Evolutionary conservation across 35 echinoderm and acorn worm species (phyloP).

Genomic region (Nesometra sesokonis): DNA sequence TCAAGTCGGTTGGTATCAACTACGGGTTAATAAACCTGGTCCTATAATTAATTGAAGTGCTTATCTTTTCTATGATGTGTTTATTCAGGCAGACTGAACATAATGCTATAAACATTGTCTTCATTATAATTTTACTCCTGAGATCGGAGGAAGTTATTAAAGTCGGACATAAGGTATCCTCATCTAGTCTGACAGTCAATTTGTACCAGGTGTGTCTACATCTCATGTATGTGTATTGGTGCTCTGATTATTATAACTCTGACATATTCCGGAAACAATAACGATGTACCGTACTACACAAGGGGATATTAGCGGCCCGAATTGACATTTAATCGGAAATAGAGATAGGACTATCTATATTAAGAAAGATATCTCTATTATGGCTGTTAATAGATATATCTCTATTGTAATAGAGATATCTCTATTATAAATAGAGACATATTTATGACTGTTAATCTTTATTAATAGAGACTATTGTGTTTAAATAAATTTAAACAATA

Average conservation of each 20-base stretch:
- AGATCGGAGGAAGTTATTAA: not conserved
- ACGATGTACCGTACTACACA: not conserved
- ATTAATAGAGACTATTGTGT: no score
- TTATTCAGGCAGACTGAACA: not conserved
- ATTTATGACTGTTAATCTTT: no score
- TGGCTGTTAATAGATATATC: no score
- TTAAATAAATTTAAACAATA: no score
- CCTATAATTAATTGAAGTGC: not conserved
- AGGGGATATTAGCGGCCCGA: not conserved
- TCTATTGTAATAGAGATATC: no score
- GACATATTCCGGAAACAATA: not conserved
- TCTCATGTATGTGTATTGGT: not conserved
- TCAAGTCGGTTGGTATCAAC: not conserved
- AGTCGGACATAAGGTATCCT: not conserved
- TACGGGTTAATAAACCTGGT: not conserved
- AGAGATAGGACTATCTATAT: no score
- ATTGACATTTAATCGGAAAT: no score
- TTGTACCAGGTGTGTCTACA: not conserved
- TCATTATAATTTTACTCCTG: not conserved
- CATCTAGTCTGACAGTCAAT: not conserved
- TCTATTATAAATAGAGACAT: no score
- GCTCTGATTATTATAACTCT: not conserved
- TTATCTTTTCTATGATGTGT: not conserved
- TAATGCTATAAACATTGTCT: not conserved
- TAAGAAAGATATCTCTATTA: no score